phyloP scores from a whole-genome alignment of 2,797 vertebrate species.

The Rhinogobio ventralis region DNA sequence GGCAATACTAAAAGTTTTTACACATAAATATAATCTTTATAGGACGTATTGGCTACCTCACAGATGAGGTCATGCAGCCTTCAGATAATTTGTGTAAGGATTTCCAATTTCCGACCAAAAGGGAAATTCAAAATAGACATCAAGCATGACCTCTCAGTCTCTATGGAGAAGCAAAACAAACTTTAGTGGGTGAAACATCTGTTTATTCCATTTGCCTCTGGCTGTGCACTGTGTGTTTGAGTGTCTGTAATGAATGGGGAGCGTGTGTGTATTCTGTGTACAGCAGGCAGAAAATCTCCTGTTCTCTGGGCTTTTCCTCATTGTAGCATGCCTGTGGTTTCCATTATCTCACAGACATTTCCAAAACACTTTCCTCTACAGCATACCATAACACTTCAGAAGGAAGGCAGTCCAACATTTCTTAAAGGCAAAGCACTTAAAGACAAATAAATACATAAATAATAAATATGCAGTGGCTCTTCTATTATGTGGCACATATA shows the following conservation, averaged over 20 bases:
- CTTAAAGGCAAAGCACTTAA: neutral
- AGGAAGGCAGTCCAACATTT: neutral
- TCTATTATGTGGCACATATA: neutral
- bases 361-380: neutral
- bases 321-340: slow-evolving; percentile 64
- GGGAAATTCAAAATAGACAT: neutral
- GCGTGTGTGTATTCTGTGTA: slow-evolving; percentile 11
- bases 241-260: slow-evolving; percentile 7
- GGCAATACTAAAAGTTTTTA: neutral
- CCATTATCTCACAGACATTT: slow-evolving; percentile 61
- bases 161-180: slow-evolving; percentile 78
- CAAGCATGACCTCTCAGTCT: slow-evolving; percentile 58
- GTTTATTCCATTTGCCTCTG: slow-evolving; percentile 60
- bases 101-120: neutral
- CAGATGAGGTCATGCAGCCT: neutral
- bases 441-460: neutral
- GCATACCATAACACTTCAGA: slow-evolving; percentile 9
- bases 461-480: neutral
- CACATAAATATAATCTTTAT: slow-evolving; percentile 59
- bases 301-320: slow-evolving; percentile 52
- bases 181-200: slow-evolving; percentile 50
- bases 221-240: slow-evolving; percentile 51
- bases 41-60: slow-evolving; percentile 60
- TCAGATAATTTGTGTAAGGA: neutral
- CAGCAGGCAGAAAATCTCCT: slow-evolving; percentile 44